phyloP scores from a whole-genome alignment of 2,888 invertebrate genomes.

The Netelia virgata region DNA sequence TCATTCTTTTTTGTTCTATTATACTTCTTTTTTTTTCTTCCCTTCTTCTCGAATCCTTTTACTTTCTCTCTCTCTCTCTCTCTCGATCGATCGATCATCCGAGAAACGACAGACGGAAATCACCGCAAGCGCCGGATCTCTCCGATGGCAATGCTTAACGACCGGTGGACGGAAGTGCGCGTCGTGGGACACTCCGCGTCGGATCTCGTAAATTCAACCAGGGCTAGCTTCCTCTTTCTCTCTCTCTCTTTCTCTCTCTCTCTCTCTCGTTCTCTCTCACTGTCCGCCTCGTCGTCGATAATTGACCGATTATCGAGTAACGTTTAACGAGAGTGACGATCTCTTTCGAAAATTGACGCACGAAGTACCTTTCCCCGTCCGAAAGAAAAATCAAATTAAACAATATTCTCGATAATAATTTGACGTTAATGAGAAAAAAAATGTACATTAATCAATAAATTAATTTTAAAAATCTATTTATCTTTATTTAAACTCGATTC shows the following conservation, averaged over 20 bases:
- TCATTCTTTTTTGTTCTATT: not conserved
- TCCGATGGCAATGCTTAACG: constrained; percentile 17
- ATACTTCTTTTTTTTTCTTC: constrained; percentile 1
- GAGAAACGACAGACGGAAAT: constrained; percentile 36
- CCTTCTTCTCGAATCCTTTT: constrained; percentile 6
- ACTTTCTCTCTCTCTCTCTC: constrained; percentile 15
- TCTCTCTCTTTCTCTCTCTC: no score
- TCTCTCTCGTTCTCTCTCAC: no score
- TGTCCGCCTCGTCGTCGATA: constrained; percentile 24
- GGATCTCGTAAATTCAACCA: constrained; percentile 53
- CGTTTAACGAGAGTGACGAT: constrained; percentile 35
- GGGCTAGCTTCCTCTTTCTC: not conserved
- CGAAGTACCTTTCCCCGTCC: not conserved
- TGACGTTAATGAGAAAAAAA: not conserved
- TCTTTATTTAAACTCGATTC: not conserved
- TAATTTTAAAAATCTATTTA: no score
- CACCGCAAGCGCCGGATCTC: constrained; percentile 24
- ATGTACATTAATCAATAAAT: not conserved
- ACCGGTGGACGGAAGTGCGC: constrained; percentile 41
- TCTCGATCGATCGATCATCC: constrained; percentile 51
- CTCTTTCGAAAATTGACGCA: not conserved
- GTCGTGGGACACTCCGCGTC: constrained; percentile 38
- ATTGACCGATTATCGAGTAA: constrained; percentile 56
- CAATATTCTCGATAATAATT: not conserved
- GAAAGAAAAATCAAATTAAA: not conserved